Evolutionary conservation across 2,797 vertebrate genomes (phyloP).

Genomic region (Enteromius mattozi): DNA sequence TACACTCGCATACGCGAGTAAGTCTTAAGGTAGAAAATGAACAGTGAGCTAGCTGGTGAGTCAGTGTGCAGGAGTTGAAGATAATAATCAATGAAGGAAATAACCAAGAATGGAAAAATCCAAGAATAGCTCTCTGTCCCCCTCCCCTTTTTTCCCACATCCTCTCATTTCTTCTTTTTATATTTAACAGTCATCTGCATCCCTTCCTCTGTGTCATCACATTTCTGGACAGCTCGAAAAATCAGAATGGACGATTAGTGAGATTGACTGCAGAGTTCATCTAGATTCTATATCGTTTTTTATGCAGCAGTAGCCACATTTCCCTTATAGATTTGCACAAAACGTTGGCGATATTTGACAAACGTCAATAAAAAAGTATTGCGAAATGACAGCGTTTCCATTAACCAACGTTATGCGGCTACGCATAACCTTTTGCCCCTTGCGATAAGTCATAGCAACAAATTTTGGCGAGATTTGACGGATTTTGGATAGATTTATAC

Average conservation of each 20-base stretch:
- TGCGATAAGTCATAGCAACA: too few species aligned
- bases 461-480: too few species aligned
- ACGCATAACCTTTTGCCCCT: too few species aligned
- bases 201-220: neutral
- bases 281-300: neutral
- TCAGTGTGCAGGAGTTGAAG: conserved; percentile 16
- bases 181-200: neutral
- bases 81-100: conserved; percentile 33
- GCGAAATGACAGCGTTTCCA: too few species aligned
- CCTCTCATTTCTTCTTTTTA: conserved; percentile 20
- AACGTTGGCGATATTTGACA: too few species aligned
- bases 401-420: too few species aligned
- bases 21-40: neutral
- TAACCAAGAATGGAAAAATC: neutral
- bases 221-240: conserved; percentile 1
- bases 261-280: neutral
- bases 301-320: neutral
- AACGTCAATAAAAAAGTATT: too few species aligned
- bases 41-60: conserved; percentile 7
- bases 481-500: too few species aligned
- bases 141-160: neutral
- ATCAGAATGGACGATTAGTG: neutral
- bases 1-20: neutral
- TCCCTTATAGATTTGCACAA: too few species aligned
- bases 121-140: conserved; percentile 17